phyloP scores from a whole-genome alignment of 2,888 invertebrate genomes.

The Drosophila rubida region DNA sequence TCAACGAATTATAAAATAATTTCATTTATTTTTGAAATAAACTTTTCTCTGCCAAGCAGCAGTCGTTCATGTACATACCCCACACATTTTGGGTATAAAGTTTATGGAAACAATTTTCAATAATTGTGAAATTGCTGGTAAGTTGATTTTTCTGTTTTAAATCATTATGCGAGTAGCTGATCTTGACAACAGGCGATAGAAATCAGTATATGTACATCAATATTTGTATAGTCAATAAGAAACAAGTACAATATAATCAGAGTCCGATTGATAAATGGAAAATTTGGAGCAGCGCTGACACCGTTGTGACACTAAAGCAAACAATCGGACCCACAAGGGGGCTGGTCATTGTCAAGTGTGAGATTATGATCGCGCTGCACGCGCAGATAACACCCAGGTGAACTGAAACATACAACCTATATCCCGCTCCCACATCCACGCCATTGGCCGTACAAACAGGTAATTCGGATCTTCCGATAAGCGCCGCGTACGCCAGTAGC shows the following conservation, averaged over 20 bases:
- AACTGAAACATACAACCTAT: conserved; percentile 78
- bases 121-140: conserved; percentile 27
- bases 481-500: conserved; percentile 58
- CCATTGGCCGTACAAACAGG: conserved; percentile 67
- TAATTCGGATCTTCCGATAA: conserved; percentile 56
- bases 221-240: conserved; percentile 48
- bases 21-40: conserved; percentile 8
- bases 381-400: conserved; percentile 28
- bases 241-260: conserved; percentile 26
- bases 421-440: conserved; percentile 78
- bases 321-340: conserved; percentile 31
- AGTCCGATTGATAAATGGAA: conserved; percentile 41
- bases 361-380: conserved; percentile 42
- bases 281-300: conserved; percentile 51
- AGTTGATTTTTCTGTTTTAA: background rate
- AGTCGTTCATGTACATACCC: background rate
- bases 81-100: background rate
- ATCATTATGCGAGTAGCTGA: background rate
- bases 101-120: background rate
- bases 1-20: background rate
- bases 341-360: conserved; percentile 55
- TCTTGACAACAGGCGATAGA: conserved; percentile 27
- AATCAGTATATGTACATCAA: conserved; percentile 29
- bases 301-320: conserved; percentile 23
- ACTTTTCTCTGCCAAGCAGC: conserved; percentile 14